phyloP scores from a whole-genome alignment of 2,888 invertebrate species.

The Pilophorus perplexus region DNA sequence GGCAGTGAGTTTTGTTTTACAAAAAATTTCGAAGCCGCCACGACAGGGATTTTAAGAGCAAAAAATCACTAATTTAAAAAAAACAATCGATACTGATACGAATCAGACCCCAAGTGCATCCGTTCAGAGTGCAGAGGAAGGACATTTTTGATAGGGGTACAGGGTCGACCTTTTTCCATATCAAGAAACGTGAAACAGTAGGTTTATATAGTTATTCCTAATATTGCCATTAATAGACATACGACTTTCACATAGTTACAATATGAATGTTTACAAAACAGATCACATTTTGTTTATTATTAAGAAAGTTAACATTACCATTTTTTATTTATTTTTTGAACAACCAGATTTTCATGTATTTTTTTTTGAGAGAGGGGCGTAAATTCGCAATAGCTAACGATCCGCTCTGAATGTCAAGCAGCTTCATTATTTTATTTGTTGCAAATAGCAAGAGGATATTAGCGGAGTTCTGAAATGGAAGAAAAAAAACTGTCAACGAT shows the following conservation, averaged over 20 bases:
- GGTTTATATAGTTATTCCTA: constrained; percentile 34
- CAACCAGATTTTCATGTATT: constrained; percentile 21
- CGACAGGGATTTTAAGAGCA: too few relatives aligned
- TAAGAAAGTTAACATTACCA: constrained; percentile 11
- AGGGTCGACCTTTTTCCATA: constrained; percentile 1
- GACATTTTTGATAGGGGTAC: too few relatives aligned
- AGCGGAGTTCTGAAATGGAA: neutral
- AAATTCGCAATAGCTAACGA: too few relatives aligned
- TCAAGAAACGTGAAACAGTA: constrained; percentile 34
- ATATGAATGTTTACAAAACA: constrained; percentile 33
- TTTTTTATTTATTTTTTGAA: constrained; percentile 1
- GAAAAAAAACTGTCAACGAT: too few relatives aligned
- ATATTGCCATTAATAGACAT: constrained; percentile 40
- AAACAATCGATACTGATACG: too few relatives aligned
- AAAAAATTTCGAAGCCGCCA: too few relatives aligned
- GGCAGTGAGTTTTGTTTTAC: too few relatives aligned
- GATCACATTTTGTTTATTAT: constrained; percentile 37
- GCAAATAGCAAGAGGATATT: neutral
- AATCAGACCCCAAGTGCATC: too few relatives aligned
- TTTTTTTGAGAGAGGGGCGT: too few relatives aligned
- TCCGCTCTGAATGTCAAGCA: constrained; percentile 26
- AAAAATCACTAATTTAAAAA: too few relatives aligned
- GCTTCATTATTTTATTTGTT: constrained; percentile 13
- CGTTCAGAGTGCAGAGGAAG: too few relatives aligned
- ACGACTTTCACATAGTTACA: constrained; percentile 34